Conservation (phyloP, 2,888 invertebrate genomes). For the Cheilosia scutellata region DNA sequence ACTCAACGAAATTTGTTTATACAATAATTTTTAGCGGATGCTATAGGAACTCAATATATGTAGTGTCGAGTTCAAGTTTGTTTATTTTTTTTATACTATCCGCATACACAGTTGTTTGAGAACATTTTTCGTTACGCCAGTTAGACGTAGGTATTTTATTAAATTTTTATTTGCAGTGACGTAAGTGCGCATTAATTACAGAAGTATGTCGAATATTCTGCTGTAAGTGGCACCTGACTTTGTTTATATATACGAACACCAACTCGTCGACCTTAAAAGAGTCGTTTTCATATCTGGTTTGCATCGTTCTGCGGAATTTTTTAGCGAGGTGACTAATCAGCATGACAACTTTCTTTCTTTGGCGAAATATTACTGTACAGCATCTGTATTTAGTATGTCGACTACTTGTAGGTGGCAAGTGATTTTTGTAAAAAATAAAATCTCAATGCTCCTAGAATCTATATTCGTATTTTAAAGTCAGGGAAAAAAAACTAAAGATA, state of each 20-base stretch:
- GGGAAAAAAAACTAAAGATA: too few relatives aligned
- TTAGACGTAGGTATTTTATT: background rate
- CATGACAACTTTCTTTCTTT: too few relatives aligned
- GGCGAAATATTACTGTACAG: too few relatives aligned
- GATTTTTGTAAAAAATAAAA: too few relatives aligned
- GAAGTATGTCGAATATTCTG: background rate
- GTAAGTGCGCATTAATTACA: background rate
- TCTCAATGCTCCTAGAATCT: too few relatives aligned
- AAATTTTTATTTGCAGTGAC: background rate
- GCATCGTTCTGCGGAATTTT: too few relatives aligned
- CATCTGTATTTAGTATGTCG: too few relatives aligned
- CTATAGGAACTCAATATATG: background rate
- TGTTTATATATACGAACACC: background rate
- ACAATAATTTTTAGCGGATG: slow-evolving; percentile 11
- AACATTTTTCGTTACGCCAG: background rate
- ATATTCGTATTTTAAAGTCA: too few relatives aligned
- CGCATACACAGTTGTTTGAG: background rate
- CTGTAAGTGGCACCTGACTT: background rate
- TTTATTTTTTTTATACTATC: background rate
- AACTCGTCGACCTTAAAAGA: background rate
- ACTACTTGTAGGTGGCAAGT: too few relatives aligned
- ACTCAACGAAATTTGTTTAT: slow-evolving; percentile 7
- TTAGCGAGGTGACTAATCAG: too few relatives aligned
- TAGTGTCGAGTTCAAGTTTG: slow-evolving; percentile 11
- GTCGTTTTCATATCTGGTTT: background rate